These are phyloP conservation scores for Xenopus laevis DNA, from an alignment of 2,113 vertebrate species.

Conservation along the genomic window DNA sequence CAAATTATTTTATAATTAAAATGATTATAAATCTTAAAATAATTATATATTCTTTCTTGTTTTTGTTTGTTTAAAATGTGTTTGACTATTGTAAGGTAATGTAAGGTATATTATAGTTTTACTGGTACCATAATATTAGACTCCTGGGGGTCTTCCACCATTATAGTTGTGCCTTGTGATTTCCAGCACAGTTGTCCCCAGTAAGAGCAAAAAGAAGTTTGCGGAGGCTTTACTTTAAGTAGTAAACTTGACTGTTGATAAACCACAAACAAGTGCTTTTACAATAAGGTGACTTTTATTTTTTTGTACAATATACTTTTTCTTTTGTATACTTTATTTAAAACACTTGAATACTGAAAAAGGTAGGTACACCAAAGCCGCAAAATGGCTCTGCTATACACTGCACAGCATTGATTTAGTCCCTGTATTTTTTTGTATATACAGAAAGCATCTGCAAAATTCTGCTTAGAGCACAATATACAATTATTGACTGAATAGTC, in stretches of 20 bases:
- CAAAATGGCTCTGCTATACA: conserved; percentile 93
- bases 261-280: conserved; percentile 54
- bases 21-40: no score
- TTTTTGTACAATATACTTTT: conserved; percentile 96
- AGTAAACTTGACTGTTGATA: not conserved
- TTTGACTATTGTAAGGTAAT: no score
- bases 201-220: no score
- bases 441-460: conserved; percentile 90
- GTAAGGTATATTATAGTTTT: no score
- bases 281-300: conserved; percentile 98
- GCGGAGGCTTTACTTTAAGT: no score
- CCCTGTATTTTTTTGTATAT: conserved; percentile 83
- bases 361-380: conserved; percentile 91
- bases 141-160: no score
- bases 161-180: no score
- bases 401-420: conserved; percentile 82
- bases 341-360: conserved; percentile 99
- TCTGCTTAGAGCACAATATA: conserved; percentile 79
- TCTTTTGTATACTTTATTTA: conserved; percentile 86
- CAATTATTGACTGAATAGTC: conserved; percentile 72
- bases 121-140: no score
- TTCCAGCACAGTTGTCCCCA: no score
- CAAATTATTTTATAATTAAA: no score
- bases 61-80: no score
- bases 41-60: no score